Conservation (phyloP, 2,113 vertebrate genomes). For the Argyrosomus japonicus region DNA sequence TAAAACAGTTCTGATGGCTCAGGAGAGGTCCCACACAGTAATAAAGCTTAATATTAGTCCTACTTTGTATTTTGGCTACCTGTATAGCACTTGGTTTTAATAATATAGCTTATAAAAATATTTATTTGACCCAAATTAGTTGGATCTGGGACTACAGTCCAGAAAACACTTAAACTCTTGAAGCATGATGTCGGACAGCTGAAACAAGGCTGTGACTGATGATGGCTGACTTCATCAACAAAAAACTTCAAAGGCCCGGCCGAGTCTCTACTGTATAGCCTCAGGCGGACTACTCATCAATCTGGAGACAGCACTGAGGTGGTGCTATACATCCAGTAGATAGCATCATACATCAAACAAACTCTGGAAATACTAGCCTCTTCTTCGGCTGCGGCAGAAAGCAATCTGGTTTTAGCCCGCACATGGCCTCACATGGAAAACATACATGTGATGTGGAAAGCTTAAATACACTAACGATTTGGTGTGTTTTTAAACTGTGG, state of each 20-base stretch:
- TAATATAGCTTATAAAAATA: slow-evolving; percentile 33
- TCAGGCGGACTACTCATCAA: slow-evolving; percentile 62
- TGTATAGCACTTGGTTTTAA: slow-evolving; percentile 17
- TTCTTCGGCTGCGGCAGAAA: slow-evolving; percentile 41
- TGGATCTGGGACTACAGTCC: slow-evolving; percentile 14
- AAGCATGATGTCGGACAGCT: slow-evolving; percentile 33
- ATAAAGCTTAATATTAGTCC: slow-evolving; percentile 28
- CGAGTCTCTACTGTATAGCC: slow-evolving; percentile 60
- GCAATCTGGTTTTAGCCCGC: slow-evolving; percentile 55
- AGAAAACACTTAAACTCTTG: slow-evolving; percentile 45
- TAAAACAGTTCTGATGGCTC: slow-evolving; percentile 30
- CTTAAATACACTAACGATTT: slow-evolving; percentile 36
- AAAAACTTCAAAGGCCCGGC: slow-evolving; percentile 66
- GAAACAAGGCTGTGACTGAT: slow-evolving; percentile 47
- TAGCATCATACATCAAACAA: slow-evolving; percentile 79
- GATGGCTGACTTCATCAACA: slow-evolving; percentile 59
- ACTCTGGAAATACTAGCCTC: slow-evolving; percentile 61
- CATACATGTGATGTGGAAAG: slow-evolving; percentile 46
- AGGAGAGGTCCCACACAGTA: not conserved
- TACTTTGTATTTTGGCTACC: slow-evolving; percentile 28
- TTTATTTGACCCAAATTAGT: slow-evolving; percentile 30
- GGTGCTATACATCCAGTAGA: slow-evolving; percentile 73
- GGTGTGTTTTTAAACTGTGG: not conserved
- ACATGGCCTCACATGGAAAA: slow-evolving; percentile 53
- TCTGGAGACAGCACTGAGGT: slow-evolving; percentile 70